These are phyloP conservation scores for Acleris laterana DNA, from an alignment of 2,888 invertebrate species.

Conservation along the genomic window DNA sequence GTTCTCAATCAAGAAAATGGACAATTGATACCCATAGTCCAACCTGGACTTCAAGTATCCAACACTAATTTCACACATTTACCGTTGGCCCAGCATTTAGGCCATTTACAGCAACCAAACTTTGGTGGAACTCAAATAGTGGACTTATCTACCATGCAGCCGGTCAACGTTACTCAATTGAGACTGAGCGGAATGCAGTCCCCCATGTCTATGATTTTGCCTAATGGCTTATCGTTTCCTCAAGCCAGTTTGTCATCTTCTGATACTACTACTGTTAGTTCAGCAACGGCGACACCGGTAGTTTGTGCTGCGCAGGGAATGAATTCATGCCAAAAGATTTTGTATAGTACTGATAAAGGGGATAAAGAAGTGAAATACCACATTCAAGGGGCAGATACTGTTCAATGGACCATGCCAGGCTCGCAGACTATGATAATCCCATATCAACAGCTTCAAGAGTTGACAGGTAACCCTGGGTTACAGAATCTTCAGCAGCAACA, in stretches of 20 bases:
- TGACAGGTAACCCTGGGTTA: constrained; percentile 66
- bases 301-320: constrained; percentile 77
- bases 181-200: constrained; percentile 74
- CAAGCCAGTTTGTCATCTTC: constrained; percentile 70
- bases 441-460: constrained; percentile 76
- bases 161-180: constrained; percentile 75
- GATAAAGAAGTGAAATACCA: constrained; percentile 79
- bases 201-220: constrained; percentile 79
- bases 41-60: constrained; percentile 75
- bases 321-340: constrained; percentile 73
- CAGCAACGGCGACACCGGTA: constrained; percentile 73
- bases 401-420: constrained; percentile 77
- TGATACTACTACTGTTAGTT: constrained; percentile 76
- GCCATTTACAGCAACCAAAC: constrained; percentile 69
- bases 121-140: constrained; percentile 74
- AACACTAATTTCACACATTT: constrained; percentile 74
- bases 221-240: constrained; percentile 71
- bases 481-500: constrained; percentile 73
- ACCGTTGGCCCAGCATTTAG: constrained; percentile 68
- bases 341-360: constrained; percentile 76
- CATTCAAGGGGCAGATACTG: constrained; percentile 73
- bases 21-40: constrained; percentile 78
- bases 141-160: constrained; percentile 77
- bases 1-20: constrained; percentile 78
- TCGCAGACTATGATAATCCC: constrained; percentile 80